Base-by-base conservation (phyloP, 1,140 invertebrate genomes). In the Ceratosolen solmsi region DNA sequence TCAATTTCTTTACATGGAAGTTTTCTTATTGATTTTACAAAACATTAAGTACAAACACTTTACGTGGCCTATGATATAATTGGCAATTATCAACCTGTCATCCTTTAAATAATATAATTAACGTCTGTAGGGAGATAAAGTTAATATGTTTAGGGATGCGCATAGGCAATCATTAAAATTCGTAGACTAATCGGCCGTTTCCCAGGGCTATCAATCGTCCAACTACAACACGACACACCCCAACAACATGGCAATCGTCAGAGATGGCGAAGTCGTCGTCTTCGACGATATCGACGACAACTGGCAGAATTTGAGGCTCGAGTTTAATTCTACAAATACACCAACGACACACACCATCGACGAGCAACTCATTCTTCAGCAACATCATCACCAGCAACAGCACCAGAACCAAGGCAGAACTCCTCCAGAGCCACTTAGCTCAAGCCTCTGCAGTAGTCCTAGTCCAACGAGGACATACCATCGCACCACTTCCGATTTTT, bases 221-320 rank as follows among this genome's bases (percentile, higher is more conserved):
- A 82, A 82, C n/a, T 75, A 82, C 27, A 82, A 78, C 75, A 17
- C 68, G 63, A 78, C 56, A 33, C 74, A 46, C 2, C 15, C 27
- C n/a, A n/a, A 11, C 20, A 90, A 89, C 74, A 91, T 92, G 91
- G 88, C 91, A 4, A 93, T 94, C 4, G 93, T 94, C n/a, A 93
- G 93, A 83, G 94, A 94, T 71, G 94, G 94, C 25, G 94, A 96
- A 87, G 94, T 96, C 15, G 94, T 96, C 58, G 95, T 96, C 33
- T 96, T 96, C 89, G 96, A 96, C 87, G 96, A 96, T 86, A 96
- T 96, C 83, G 96, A 94, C 82, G 95, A 96, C 83, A 93, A 93
- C 84, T 95, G 94, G 94, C 93, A 94, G 89, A 93, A 93, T 88
- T 75, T 92, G 27, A 84, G 90, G 71, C 80, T 91, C 17, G 90